Conservation (phyloP, 2,113 vertebrate species). For the Notarius quadriscutis region DNA sequence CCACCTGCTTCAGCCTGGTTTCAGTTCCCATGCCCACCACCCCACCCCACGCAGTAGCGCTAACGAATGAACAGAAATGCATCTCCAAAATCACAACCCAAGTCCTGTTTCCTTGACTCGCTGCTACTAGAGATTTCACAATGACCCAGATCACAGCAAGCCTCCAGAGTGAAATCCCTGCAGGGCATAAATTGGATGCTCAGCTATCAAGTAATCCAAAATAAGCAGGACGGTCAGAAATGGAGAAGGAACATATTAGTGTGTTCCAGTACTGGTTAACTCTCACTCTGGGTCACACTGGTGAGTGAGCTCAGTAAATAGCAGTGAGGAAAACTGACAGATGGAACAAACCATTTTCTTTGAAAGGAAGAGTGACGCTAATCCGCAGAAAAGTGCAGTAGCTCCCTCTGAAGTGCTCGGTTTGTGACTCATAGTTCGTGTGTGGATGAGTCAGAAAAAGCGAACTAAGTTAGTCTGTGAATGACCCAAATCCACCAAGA, state of each 20-base stretch:
- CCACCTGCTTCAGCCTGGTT: neutral
- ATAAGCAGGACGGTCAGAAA: neutral
- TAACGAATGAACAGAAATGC: neutral
- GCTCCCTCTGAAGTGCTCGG: neutral
- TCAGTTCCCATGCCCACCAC: neutral
- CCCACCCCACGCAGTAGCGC: neutral
- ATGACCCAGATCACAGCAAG: neutral
- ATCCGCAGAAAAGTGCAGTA: neutral
- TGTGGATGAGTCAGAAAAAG: neutral
- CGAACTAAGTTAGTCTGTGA: neutral
- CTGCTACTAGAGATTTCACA: neutral
- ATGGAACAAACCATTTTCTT: slow-evolving; percentile 5
- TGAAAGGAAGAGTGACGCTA: slow-evolving; percentile 7
- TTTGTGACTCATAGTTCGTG: neutral
- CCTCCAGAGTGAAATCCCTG: neutral
- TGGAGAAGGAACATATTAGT: neutral
- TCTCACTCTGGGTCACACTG: neutral
- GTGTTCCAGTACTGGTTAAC: neutral
- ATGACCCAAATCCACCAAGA: neutral
- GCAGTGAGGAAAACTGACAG: neutral
- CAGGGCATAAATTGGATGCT: neutral
- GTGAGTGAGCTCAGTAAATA: neutral
- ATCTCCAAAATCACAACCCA: neutral
- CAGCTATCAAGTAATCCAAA: neutral
- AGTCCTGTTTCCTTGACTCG: neutral